Conservation (phyloP, 2,797 vertebrate species). For the Rhinoraja longicauda region DNA sequence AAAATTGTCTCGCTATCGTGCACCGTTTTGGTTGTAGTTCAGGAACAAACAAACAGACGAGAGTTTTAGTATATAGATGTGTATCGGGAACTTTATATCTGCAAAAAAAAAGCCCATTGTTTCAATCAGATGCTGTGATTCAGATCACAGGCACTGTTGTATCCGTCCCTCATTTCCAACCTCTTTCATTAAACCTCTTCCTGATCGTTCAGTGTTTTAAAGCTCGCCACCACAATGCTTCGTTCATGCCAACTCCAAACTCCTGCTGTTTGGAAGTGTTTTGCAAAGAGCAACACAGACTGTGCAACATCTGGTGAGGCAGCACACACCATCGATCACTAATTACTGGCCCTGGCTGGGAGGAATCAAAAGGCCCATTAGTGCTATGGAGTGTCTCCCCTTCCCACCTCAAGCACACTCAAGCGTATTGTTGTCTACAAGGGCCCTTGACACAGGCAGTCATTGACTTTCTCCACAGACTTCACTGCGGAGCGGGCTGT, state of each 20-base stretch:
- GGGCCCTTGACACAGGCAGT: slow-evolving; percentile 36
- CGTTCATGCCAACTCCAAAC: slow-evolving; percentile 7
- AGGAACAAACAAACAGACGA: no score
- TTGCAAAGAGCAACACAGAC: slow-evolving; percentile 1
- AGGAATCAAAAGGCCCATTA: slow-evolving; percentile 37
- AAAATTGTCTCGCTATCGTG: no score
- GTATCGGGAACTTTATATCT: no score
- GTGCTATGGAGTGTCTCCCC: slow-evolving; percentile 34
- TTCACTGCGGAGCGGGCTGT: slow-evolving; percentile 25
- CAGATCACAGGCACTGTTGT: neutral
- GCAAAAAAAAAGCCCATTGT: no score
- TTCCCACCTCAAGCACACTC: slow-evolving; percentile 34
- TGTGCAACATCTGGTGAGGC: slow-evolving; percentile 15
- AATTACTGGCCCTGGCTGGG: slow-evolving; percentile 1
- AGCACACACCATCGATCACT: slow-evolving; percentile 34
- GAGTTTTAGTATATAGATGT: no score
- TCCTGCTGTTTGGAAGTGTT: neutral
- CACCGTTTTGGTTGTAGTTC: no score
- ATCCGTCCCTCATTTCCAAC: neutral
- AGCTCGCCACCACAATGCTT: neutral
- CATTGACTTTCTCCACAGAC: slow-evolving; percentile 37
- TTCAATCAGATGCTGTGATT: neutral
- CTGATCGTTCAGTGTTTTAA: neutral
- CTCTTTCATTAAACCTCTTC: neutral
- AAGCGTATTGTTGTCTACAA: slow-evolving; percentile 30